A percentile compares a stretch with the other conserved stretches of the same genome.
phyloP scores from a whole-genome alignment of 2,888 invertebrate genomes.

The Limenitis camilla region DNA sequence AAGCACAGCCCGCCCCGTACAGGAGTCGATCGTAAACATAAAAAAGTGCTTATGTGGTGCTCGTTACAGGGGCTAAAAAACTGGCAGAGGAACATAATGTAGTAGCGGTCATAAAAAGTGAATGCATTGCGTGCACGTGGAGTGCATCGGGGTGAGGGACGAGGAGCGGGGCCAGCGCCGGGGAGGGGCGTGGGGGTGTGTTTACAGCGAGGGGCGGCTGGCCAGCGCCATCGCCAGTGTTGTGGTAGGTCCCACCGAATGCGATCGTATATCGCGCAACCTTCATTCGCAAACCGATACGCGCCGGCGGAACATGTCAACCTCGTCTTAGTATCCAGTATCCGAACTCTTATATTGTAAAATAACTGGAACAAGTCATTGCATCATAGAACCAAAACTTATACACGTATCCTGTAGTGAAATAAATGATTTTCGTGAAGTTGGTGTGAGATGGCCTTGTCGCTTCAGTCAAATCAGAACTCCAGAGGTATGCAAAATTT shows the following conservation, averaged over 20 bases:
- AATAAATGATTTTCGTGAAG: constrained; percentile 64
- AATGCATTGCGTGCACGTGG: constrained; percentile 71
- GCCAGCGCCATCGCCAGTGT: constrained; percentile 66
- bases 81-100: constrained; percentile 66
- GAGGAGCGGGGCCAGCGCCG: constrained; percentile 26
- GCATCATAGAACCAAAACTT: background rate
- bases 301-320: constrained; percentile 55
- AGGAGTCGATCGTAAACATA: constrained; percentile 64
- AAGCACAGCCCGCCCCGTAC: constrained; percentile 52
- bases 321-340: constrained; percentile 12
- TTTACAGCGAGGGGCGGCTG: constrained; percentile 65
- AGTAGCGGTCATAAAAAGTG: constrained; percentile 69
- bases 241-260: constrained; percentile 77
- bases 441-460: constrained; percentile 75
- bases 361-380: constrained; percentile 25
- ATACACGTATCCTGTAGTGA: constrained; percentile 39
- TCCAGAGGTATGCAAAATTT: constrained; percentile 64
- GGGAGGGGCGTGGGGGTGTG: constrained; percentile 64
- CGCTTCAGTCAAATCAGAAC: constrained; percentile 74
- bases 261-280: constrained; percentile 48
- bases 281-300: constrained; percentile 55
- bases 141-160: constrained; percentile 36
- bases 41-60: constrained; percentile 70
- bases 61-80: constrained; percentile 61
- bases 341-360: background rate